phyloP scores from a whole-genome alignment of 2,797 vertebrate genomes.

The Acrocephalus scirpaceus region DNA sequence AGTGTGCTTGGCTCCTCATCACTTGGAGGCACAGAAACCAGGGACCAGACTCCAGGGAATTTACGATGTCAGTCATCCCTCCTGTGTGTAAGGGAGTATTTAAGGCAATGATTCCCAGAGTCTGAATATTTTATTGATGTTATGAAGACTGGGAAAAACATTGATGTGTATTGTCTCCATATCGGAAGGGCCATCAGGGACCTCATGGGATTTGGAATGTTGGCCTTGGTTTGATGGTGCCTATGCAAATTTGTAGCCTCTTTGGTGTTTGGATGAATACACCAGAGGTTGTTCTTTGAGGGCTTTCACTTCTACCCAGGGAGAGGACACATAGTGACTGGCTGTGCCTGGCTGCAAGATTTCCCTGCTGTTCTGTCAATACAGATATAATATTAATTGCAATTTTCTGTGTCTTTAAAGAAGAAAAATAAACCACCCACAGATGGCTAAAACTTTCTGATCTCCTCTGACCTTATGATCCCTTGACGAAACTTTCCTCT shows the following conservation, averaged over 20 bases:
- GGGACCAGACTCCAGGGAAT: background rate
- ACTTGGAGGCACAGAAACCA: background rate
- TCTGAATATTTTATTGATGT: background rate
- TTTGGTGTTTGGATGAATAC: background rate
- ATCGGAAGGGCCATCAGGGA: background rate
- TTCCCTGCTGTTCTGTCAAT: background rate
- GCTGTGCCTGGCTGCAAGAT: background rate
- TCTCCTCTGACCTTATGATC: conserved; percentile 31
- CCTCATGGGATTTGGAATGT: background rate
- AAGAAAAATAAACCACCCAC: background rate
- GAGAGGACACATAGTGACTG: background rate
- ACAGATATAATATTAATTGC: background rate
- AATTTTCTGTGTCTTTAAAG: background rate
- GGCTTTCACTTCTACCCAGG: background rate
- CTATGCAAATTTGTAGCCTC: background rate
- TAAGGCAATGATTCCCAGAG: background rate
- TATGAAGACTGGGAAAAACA: background rate
- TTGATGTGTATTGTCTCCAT: background rate
- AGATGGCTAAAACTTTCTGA: background rate
- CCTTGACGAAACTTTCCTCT: conserved; percentile 26
- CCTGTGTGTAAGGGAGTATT: background rate
- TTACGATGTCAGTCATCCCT: background rate
- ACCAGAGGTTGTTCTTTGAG: background rate
- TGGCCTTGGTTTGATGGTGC: background rate
- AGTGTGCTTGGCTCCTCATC: background rate